phyloP scores from a whole-genome alignment of 2,888 invertebrate genomes.

The Cataglyphis altisquamis region DNA sequence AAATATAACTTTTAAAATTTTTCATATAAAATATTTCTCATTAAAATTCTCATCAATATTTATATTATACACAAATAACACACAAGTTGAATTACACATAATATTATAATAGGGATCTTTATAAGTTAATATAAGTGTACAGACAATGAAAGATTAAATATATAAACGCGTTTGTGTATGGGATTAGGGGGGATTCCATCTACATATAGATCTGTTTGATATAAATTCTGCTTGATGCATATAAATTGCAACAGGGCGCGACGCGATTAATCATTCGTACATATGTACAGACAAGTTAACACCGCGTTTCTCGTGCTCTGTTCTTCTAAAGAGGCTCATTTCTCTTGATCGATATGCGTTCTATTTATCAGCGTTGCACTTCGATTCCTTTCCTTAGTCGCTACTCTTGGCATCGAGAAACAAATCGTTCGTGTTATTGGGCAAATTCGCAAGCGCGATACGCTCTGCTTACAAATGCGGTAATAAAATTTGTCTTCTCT shows the following conservation, averaged over 20 bases:
- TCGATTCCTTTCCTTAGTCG: slow-evolving; percentile 21
- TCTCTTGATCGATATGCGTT: slow-evolving; percentile 27
- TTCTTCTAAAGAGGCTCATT: slow-evolving; percentile 10
- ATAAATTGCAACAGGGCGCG: neutral
- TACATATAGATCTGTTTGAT: neutral
- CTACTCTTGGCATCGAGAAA: slow-evolving; percentile 35
- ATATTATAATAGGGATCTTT: neutral
- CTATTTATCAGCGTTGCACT: slow-evolving; percentile 33
- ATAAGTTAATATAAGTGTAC: neutral
- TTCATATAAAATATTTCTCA: neutral
- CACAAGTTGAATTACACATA: neutral
- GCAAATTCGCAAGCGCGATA: slow-evolving; percentile 71
- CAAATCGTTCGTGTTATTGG: slow-evolving; percentile 74
- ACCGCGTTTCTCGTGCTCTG: neutral
- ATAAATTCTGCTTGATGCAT: neutral
- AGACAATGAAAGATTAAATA: slow-evolving; percentile 9
- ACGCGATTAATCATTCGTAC: neutral
- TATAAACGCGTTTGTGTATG: neutral
- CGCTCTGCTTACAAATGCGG: slow-evolving; percentile 60
- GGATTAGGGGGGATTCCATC: neutral
- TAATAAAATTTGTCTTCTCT: slow-evolving; percentile 71
- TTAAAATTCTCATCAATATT: neutral
- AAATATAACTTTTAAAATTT: neutral
- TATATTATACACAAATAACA: neutral
- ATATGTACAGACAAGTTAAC: slow-evolving; percentile 4